A percentile compares a stretch with the other conserved stretches of the same genome.
These are phyloP conservation scores for Embidobia sp. DNA, from an alignment of 2,888 invertebrate species.

Conservation along the genomic window DNA sequence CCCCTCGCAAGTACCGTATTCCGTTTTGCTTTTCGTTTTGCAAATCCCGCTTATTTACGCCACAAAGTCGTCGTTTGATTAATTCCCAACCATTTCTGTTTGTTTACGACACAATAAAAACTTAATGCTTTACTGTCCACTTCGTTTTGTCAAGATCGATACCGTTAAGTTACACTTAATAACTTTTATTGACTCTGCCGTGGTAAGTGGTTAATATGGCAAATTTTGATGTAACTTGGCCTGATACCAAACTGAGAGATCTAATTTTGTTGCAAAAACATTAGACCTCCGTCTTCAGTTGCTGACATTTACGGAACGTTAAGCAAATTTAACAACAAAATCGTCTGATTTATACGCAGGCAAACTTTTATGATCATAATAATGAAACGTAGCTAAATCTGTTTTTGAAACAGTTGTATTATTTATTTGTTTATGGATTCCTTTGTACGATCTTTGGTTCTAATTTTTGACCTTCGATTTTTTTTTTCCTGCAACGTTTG, in stretches of 20 bases:
- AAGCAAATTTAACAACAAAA: conserved; percentile 18
- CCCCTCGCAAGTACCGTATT: too few relatives aligned
- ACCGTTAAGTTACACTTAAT: conserved; percentile 14
- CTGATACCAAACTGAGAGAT: conserved; percentile 27
- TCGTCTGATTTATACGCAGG: conserved; percentile 9
- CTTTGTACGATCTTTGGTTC: too few relatives aligned
- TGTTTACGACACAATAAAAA: too few relatives aligned
- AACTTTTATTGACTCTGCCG: conserved; percentile 22
- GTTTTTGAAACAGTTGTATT: too few relatives aligned
- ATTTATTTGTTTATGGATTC: too few relatives aligned
- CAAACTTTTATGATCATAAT: conserved; percentile 3
- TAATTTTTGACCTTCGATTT: too few relatives aligned
- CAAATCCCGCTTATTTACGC: too few relatives aligned
- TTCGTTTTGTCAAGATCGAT: not conserved
- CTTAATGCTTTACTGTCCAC: too few relatives aligned
- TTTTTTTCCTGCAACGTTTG: too few relatives aligned
- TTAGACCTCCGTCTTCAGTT: conserved; percentile 13
- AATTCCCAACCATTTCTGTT: too few relatives aligned
- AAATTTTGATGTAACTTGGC: conserved; percentile 45
- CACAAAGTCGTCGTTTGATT: too few relatives aligned
- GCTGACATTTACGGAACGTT: conserved; percentile 21
- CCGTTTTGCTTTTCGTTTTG: too few relatives aligned
- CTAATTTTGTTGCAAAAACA: conserved; percentile 23
- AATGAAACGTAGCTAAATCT: not conserved
- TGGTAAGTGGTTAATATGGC: conserved; percentile 43